These are phyloP conservation scores for Sinohyriopsis cumingii DNA, from an alignment of 2,888 invertebrate species.

Conservation along the genomic window DNA sequence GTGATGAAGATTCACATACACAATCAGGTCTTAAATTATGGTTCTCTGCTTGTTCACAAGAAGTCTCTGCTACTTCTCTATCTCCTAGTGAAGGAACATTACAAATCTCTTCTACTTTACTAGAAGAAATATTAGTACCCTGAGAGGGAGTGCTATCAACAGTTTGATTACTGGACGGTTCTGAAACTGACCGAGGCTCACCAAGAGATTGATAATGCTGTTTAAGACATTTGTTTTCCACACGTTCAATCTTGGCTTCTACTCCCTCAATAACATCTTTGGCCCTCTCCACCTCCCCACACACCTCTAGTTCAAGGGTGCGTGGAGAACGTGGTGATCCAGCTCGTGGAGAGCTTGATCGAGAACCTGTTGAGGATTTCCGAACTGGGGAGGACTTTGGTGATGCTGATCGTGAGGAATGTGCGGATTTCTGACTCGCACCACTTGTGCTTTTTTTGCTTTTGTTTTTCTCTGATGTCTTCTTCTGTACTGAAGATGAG, in stretches of 20 bases:
- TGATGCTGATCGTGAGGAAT: slow-evolving; percentile 29
- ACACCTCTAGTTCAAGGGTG: slow-evolving; percentile 40
- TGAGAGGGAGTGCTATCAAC: no score
- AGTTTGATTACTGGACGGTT: no score
- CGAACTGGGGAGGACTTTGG: slow-evolving; percentile 18
- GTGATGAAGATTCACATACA: no score
- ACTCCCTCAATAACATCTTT: slow-evolving; percentile 38
- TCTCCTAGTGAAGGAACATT: no score
- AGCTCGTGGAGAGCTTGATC: slow-evolving; percentile 8
- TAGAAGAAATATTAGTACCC: no score
- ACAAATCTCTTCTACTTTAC: no score
- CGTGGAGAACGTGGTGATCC: slow-evolving; percentile 26
- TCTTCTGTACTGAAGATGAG: slow-evolving; percentile 4
- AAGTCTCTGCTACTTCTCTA: no score
- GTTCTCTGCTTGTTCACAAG: no score
- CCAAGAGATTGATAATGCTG: neutral
- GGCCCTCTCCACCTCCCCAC: slow-evolving; percentile 46
- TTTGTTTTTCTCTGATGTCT: slow-evolving; percentile 3
- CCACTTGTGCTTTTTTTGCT: slow-evolving; percentile 19
- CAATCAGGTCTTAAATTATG: no score
- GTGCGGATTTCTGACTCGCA: slow-evolving; percentile 29
- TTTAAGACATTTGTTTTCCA: slow-evolving; percentile 27
- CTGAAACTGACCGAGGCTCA: no score
- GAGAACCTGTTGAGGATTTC: slow-evolving; percentile 11
- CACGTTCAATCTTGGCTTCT: slow-evolving; percentile 53